Evolutionary conservation across 2,888 invertebrate species (phyloP).

Genomic region (Slavum lentiscoides): DNA sequence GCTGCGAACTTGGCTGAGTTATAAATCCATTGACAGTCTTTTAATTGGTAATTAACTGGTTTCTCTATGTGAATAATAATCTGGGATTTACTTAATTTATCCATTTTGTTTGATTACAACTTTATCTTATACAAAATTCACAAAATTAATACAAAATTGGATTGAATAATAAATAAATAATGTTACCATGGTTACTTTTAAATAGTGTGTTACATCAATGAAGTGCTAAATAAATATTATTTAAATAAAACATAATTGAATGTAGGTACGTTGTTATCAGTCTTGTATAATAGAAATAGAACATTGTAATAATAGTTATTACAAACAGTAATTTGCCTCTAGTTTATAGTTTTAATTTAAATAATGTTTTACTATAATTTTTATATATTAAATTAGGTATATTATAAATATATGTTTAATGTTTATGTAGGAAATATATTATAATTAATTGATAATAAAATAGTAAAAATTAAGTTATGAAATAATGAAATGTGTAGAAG

Average conservation of each 20-base stretch:
- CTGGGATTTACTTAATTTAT: conserved; percentile 70
- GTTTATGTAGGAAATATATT: too few relatives aligned
- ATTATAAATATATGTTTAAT: too few relatives aligned
- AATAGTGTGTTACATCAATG: conserved; percentile 31
- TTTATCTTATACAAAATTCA: neutral
- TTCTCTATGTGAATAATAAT: conserved; percentile 86
- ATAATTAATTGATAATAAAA: too few relatives aligned
- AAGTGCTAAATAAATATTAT: neutral
- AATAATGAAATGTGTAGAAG: too few relatives aligned
- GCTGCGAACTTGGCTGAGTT: conserved; percentile 90
- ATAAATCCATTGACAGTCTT: conserved; percentile 95
- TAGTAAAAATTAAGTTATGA: too few relatives aligned
- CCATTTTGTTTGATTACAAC: conserved; percentile 16
- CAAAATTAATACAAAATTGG: neutral
- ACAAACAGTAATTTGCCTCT: neutral
- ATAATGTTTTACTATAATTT: neutral
- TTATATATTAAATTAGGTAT: too few relatives aligned
- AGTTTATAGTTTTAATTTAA: neutral
- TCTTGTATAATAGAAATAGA: neutral
- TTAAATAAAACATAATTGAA: neutral
- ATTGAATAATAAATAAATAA: neutral
- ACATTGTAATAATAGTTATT: neutral
- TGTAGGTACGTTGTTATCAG: neutral
- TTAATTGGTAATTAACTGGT: conserved; percentile 79
- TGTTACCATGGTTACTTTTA: conserved; percentile 41